Evolutionary conservation across 1,140 invertebrate species (phyloP), one percentile per base, ranked within the genome.

Genomic region (Eulimnadia texana): DNA sequence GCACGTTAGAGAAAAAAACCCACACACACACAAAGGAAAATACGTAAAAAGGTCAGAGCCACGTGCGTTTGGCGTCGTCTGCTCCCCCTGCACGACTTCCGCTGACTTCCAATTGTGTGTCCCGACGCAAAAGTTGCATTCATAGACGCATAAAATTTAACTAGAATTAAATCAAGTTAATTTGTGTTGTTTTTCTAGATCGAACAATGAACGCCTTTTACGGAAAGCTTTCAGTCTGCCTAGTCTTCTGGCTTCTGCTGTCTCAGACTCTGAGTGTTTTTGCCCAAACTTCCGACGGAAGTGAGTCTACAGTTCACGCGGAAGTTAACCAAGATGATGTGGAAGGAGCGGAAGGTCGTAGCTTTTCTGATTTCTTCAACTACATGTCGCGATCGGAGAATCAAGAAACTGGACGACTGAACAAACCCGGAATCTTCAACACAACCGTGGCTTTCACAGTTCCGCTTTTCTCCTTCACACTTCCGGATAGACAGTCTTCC

Each of bases 391-490:
- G 33, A 6, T 16, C 28, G 33, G 55, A 33, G 55, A 57, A 57
- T 22, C 22, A 28, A 20, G 55, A 19, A 33, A 29, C 2, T 23
- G 55, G 22, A 33, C 25, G 33, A 57, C 28, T 9, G 25, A 33
- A 27, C 60, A 51, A 16, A 52, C 50, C 53, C 25, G 62, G 62
- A 16, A 67, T 68, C 49, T 70, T 69, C 64, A 70, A 69, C 63
- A 69, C 69, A 25, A 65, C 66, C 19, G 62, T 70, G 0, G 67
- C 67, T 63, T 69, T 70, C 64, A 70, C 69, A 11, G 66, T 70
- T 16, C 69, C 69, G 0, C 63, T 70, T n/a, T 70, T 70, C 60
- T 69, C 68, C n/a, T 70, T 70, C 64, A 66, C 66, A 10, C 62
- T 70, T 9, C 69, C 69, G 0, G 62, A 63, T 29, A 42, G 62